Evolutionary conservation across 2,113 vertebrate species (phyloP).

Genomic region (Pristiophorus japonicus): DNA sequence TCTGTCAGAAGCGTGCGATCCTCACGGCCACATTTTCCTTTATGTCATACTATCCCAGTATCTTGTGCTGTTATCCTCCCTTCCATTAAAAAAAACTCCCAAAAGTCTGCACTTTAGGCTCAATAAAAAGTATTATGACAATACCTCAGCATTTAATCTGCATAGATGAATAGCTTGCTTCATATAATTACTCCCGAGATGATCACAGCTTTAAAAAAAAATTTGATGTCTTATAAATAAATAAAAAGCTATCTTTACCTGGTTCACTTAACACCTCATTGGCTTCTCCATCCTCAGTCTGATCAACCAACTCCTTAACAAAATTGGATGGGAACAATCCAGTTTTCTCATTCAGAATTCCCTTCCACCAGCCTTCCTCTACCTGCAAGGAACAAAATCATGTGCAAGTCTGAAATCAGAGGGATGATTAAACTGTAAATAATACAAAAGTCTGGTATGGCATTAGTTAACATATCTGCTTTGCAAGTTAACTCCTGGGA

Average conservation of each 20-base stretch:
- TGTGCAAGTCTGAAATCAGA: not conserved
- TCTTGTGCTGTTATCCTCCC: not conserved
- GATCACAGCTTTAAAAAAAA: not conserved
- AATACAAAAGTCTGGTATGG: not conserved
- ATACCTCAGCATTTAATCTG: not conserved
- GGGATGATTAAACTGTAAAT: not conserved
- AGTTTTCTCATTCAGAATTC: conserved; percentile 66
- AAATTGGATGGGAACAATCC: conserved; percentile 93
- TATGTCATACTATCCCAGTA: not conserved
- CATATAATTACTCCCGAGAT: not conserved
- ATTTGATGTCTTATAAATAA: not conserved
- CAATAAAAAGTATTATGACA: not conserved
- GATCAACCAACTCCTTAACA: conserved; percentile 77
- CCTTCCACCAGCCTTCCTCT: conserved; percentile 97
- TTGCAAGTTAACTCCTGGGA: not conserved
- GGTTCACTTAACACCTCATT: conserved; percentile 65
- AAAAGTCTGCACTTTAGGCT: not conserved
- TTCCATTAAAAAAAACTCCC: not conserved
- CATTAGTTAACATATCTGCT: not conserved
- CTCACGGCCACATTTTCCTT: not conserved
- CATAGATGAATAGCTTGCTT: not conserved
- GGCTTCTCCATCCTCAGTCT: conserved; percentile 61
- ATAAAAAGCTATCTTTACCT: conserved; percentile 54
- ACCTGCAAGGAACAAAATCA: conserved; percentile 57
- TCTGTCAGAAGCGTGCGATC: not conserved